Evolutionary conservation across 2,113 vertebrate species (phyloP).

Genomic region (Proteles cristata): DNA sequence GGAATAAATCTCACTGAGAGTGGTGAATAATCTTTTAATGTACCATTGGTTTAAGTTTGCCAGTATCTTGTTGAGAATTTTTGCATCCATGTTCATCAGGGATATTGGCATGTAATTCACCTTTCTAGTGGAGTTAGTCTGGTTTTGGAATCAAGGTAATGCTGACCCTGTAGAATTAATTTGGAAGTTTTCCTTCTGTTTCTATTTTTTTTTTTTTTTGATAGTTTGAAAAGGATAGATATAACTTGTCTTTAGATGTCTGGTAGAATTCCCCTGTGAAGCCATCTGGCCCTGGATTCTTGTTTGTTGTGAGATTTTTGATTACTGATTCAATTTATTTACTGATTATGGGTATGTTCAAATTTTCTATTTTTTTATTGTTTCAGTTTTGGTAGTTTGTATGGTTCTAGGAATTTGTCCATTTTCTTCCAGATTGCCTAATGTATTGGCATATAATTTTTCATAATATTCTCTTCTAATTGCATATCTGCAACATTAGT

Average conservation of each 20-base stretch:
- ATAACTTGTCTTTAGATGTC: neutral
- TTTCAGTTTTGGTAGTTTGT: neutral
- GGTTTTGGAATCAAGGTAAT: too few relatives aligned
- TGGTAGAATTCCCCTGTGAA: neutral
- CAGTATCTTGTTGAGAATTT: too few relatives aligned
- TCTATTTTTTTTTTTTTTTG: too few relatives aligned
- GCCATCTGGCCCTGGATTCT: neutral
- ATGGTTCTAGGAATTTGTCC: neutral
- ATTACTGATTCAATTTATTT: neutral
- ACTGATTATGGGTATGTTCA: neutral
- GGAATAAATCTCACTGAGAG: too few relatives aligned
- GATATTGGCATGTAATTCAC: too few relatives aligned
- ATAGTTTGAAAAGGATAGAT: neutral
- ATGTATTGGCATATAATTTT: neutral
- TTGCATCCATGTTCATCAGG: too few relatives aligned
- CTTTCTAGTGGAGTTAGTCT: too few relatives aligned
- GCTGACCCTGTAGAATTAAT: too few relatives aligned
- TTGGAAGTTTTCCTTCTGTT: too few relatives aligned
- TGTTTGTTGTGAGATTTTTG: neutral
- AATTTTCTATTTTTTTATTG: neutral
- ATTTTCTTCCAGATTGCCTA: neutral
- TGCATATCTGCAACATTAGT: neutral
- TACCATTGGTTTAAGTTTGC: too few relatives aligned
- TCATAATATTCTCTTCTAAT: neutral
- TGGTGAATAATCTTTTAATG: too few relatives aligned